Conservation (phyloP, 2,888 invertebrate genomes). For the Acanthococcus lagerstroemiae region DNA sequence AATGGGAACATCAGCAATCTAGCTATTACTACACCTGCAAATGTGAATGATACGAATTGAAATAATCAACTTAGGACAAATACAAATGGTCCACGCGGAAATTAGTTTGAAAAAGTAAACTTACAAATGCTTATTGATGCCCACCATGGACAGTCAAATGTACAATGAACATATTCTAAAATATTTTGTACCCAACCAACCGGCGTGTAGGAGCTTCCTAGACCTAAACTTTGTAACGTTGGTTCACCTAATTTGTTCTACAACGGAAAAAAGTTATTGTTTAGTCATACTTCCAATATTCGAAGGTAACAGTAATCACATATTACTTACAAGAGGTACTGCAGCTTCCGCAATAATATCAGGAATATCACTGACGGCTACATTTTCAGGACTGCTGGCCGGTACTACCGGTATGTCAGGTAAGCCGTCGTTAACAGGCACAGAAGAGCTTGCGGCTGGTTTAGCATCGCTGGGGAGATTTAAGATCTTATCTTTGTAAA, state of each 20-base stretch:
- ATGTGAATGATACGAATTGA: conserved; percentile 31
- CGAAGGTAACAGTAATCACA: neutral
- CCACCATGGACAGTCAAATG: conserved; percentile 87
- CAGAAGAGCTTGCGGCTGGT: no score
- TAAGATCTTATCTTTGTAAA: no score
- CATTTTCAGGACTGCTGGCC: no score
- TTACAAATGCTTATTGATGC: conserved; percentile 64
- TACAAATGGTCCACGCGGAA: conserved; percentile 20
- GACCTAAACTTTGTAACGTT: conserved; percentile 66
- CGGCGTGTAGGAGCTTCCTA: conserved; percentile 70
- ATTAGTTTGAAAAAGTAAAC: neutral
- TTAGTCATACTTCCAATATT: neutral
- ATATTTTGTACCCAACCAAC: conserved; percentile 68
- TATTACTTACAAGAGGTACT: conserved; percentile 13
- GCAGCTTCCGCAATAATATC: conserved; percentile 14
- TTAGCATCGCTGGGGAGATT: no score
- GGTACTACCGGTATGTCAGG: conserved; percentile 1
- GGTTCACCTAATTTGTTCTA: conserved; percentile 53
- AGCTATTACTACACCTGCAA: conserved; percentile 61
- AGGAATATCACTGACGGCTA: neutral
- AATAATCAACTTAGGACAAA: no score
- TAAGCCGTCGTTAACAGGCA: no score
- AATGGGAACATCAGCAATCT: conserved; percentile 72
- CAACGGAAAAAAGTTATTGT: neutral
- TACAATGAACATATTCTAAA: conserved; percentile 75